These are phyloP conservation scores for Peromyscus eremicus DNA, from an alignment of 2,797 vertebrate species.

Conservation along the genomic window DNA sequence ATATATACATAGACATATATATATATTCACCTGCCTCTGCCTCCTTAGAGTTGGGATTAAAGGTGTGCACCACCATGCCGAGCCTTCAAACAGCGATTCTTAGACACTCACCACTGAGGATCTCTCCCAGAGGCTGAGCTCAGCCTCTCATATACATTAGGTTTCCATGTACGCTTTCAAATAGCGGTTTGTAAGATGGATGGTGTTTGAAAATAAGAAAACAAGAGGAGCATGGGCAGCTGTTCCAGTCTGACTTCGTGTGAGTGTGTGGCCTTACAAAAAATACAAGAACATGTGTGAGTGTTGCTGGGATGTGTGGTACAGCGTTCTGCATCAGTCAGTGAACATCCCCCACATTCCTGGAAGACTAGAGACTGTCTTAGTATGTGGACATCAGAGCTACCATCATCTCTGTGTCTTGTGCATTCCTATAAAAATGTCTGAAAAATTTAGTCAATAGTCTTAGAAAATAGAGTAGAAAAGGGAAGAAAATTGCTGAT, in stretches of 20 bases:
- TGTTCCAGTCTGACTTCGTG: slow-evolving; percentile 21
- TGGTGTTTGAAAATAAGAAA: slow-evolving; percentile 13
- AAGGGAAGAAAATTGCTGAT: not conserved
- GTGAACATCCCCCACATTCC: not conserved
- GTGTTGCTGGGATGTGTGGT: not conserved
- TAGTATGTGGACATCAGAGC: not conserved
- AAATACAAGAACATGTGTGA: too few species aligned
- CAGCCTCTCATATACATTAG: not conserved
- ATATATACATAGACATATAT: too few species aligned
- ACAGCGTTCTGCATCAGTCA: too few species aligned
- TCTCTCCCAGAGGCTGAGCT: not conserved
- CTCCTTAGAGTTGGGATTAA: not conserved
- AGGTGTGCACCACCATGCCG: not conserved
- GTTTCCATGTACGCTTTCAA: slow-evolving; percentile 29
- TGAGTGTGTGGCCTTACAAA: not conserved
- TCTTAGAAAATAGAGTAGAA: slow-evolving; percentile 8
- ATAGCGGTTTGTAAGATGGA: not conserved
- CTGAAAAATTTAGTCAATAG: not conserved
- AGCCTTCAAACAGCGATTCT: not conserved
- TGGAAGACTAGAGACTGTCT: not conserved
- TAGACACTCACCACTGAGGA: not conserved
- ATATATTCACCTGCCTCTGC: too few species aligned
- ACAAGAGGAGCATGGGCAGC: not conserved
- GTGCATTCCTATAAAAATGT: not conserved
- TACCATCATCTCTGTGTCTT: not conserved